A percentile compares a stretch with the other conserved stretches of the same genome.
These are phyloP conservation scores for Pararge aegeria DNA, from an alignment of 1,140 invertebrate species.

Conservation along the genomic window DNA sequence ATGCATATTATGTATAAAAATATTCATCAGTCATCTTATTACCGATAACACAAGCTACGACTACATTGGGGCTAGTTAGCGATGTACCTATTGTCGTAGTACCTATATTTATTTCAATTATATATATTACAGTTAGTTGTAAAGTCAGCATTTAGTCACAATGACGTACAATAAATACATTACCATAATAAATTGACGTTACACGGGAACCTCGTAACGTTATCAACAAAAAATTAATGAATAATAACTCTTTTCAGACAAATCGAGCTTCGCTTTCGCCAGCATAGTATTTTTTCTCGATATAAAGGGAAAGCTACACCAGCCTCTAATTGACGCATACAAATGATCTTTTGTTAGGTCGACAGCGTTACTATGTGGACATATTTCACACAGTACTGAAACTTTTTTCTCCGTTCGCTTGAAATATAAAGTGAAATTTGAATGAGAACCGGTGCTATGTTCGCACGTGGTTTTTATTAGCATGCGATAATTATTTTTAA, in stretches of 20 bases:
- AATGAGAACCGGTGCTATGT: constrained; percentile 31
- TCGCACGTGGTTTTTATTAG: constrained; percentile 33
- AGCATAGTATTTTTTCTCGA: constrained; percentile 15
- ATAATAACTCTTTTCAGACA: constrained; percentile 7
- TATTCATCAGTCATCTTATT: too few relatives aligned
- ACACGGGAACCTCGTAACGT: neutral
- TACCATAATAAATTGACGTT: neutral
- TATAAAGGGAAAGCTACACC: constrained; percentile 47
- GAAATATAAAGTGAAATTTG: constrained; percentile 43
- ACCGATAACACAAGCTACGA: too few relatives aligned
- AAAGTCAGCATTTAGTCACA: too few relatives aligned
- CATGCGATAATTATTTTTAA: constrained; percentile 9
- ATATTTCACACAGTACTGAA: constrained; percentile 46
- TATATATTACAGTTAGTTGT: too few relatives aligned
- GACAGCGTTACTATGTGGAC: constrained; percentile 30
- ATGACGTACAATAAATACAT: neutral
- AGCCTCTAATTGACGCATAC: constrained; percentile 61
- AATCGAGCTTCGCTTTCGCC: constrained; percentile 16
- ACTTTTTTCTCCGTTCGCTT: constrained; percentile 41
- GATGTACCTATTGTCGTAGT: too few relatives aligned
- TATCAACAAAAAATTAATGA: constrained; percentile 10
- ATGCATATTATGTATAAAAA: too few relatives aligned
- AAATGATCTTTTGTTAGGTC: constrained; percentile 62
- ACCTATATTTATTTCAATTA: too few relatives aligned
- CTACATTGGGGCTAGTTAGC: too few relatives aligned